A percentile compares a stretch with the other conserved stretches of the same genome.
Conservation (phyloP, 2,888 invertebrate species). For the Trissolcus brochymenae region DNA sequence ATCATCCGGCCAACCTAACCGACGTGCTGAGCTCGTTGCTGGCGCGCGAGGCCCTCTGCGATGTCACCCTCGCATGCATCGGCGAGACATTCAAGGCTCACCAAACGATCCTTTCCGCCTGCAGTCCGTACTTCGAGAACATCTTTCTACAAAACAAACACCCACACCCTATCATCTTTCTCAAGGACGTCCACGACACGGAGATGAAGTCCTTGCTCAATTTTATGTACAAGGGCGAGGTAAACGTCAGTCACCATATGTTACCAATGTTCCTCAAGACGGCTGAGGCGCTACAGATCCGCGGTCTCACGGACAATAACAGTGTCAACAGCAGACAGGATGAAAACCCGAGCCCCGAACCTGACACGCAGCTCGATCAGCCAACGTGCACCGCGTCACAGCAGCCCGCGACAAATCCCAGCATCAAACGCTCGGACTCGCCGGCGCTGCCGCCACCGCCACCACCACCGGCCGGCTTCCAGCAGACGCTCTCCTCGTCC, state of each 20-base stretch:
- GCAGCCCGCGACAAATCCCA: neutral
- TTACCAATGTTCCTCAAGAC: constrained; percentile 94
- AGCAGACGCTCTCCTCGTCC: constrained; percentile 6
- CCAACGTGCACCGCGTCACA: neutral
- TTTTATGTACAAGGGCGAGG: constrained; percentile 96
- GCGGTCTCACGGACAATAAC: constrained; percentile 93
- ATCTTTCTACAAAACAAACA: constrained; percentile 92
- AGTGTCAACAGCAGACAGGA: constrained; percentile 80
- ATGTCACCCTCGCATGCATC: constrained; percentile 94
- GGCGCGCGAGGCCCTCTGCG: constrained; percentile 92
- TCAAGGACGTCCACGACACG: constrained; percentile 92
- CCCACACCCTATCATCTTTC: constrained; percentile 94
- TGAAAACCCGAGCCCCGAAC: constrained; percentile 66
- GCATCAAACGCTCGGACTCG: constrained; percentile 17
- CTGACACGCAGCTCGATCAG: constrained; percentile 61
- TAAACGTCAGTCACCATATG: constrained; percentile 93
- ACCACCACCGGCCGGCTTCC: neutral
- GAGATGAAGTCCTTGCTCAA: constrained; percentile 93
- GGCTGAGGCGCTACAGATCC: constrained; percentile 92
- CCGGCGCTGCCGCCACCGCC: constrained; percentile 5
- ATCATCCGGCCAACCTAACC: constrained; percentile 93
- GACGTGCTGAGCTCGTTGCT: constrained; percentile 92
- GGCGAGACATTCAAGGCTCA: constrained; percentile 94
- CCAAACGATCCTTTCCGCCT: constrained; percentile 94
- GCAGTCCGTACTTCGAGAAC: constrained; percentile 95